Conservation (phyloP, 2,113 vertebrate species). For the Coracopsis vasa region DNA sequence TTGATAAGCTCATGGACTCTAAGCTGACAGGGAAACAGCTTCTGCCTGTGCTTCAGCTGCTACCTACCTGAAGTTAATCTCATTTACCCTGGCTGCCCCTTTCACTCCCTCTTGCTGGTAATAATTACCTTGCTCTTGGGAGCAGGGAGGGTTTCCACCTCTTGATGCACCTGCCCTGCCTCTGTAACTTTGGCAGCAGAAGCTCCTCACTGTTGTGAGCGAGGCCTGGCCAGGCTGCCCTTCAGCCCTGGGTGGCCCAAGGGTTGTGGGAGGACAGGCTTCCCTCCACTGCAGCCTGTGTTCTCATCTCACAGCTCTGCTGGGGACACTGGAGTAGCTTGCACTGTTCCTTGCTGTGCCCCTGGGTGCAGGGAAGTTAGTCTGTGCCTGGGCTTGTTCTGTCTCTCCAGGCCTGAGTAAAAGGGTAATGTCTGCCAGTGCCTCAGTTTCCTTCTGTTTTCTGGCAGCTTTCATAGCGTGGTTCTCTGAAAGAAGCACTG, state of each 20-base stretch:
- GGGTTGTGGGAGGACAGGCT: rapidly evolving
- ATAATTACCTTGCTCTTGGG: background rate
- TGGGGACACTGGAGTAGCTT: too few species aligned
- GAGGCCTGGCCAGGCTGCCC: rapidly evolving
- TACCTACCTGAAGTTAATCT: background rate
- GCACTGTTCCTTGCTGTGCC: background rate
- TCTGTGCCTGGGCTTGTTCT: background rate
- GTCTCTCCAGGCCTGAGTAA: background rate
- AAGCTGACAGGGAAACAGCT: background rate
- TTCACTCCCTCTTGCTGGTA: background rate
- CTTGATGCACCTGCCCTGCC: rapidly evolving
- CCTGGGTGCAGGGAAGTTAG: background rate
- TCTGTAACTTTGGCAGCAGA: background rate
- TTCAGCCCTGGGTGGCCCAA: rapidly evolving
- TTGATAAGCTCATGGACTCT: background rate
- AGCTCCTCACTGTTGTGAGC: rapidly evolving
- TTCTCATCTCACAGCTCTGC: rapidly evolving
- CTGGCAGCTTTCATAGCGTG: background rate
- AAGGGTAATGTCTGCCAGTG: background rate
- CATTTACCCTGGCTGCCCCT: background rate
- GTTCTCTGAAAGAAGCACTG: background rate
- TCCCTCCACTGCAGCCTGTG: rapidly evolving
- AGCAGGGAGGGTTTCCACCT: background rate
- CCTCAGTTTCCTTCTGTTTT: background rate
- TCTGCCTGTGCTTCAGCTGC: background rate